These are phyloP conservation scores for Sander lucioperca DNA, from an alignment of 2,113 vertebrate genomes.

Conservation along the genomic window DNA sequence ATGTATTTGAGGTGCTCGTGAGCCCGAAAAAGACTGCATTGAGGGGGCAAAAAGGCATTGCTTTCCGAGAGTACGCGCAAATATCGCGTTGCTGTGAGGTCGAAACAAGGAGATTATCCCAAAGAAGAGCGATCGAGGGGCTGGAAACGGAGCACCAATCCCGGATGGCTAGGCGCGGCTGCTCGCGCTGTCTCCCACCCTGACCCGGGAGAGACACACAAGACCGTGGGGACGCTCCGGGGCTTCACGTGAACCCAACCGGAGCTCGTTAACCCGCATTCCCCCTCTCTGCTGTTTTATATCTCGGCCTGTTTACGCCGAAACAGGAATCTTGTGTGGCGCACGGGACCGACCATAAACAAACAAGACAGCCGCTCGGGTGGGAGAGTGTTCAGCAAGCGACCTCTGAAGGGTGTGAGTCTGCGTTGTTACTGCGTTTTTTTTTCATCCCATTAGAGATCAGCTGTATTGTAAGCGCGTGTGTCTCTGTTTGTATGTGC, in stretches of 20 bases:
- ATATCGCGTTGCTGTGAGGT: constrained; percentile 50
- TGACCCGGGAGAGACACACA: constrained; percentile 71
- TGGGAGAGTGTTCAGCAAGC: constrained; percentile 44
- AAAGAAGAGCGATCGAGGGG: constrained; percentile 46
- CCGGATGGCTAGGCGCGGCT: constrained; percentile 84
- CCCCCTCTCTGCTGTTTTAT: background rate
- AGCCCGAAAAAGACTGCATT: constrained; percentile 44
- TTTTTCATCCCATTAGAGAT: constrained; percentile 15
- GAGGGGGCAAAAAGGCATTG: background rate
- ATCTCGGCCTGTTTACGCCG: constrained; percentile 56
- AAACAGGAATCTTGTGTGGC: constrained; percentile 63
- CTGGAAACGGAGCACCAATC: constrained; percentile 71
- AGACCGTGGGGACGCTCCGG: constrained; percentile 30
- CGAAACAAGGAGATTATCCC: constrained; percentile 67
- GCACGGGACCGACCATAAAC: constrained; percentile 75
- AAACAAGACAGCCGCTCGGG: constrained; percentile 66
- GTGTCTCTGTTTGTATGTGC: background rate
- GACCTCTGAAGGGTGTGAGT: constrained; percentile 61
- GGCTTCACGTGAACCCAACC: constrained; percentile 24
- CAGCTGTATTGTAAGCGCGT: constrained; percentile 35
- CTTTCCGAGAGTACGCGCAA: constrained; percentile 20
- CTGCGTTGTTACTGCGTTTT: constrained; percentile 28
- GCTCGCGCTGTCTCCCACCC: constrained; percentile 77
- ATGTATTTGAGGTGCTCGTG: constrained; percentile 44
- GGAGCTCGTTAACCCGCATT: constrained; percentile 31